Conservation (phyloP, 2,888 invertebrate genomes). For the Seira musarum region DNA sequence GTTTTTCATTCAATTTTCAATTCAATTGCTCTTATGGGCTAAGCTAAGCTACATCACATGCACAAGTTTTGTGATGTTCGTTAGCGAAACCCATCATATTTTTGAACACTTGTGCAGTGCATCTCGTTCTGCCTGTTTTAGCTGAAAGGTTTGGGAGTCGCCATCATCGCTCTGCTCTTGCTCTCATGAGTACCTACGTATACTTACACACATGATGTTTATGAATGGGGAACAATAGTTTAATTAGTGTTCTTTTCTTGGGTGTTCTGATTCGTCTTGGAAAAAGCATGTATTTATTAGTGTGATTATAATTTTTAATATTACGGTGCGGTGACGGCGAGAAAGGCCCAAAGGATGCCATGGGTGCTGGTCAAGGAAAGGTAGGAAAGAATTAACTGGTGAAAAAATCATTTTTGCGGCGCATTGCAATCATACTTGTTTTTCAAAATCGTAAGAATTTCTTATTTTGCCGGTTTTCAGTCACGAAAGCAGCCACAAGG, state of each 20-base stretch:
- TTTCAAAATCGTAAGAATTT: background rate
- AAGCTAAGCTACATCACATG: too few relatives aligned
- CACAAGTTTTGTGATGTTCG: too few relatives aligned
- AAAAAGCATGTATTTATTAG: background rate
- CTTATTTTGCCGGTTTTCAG: constrained; percentile 27
- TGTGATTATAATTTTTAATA: too few relatives aligned
- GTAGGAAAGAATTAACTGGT: constrained; percentile 24
- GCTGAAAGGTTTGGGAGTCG: background rate
- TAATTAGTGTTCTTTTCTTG: background rate
- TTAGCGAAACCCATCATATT: background rate
- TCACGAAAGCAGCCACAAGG: constrained; percentile 50
- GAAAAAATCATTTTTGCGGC: background rate
- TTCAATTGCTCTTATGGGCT: too few relatives aligned
- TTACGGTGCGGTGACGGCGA: constrained; percentile 21
- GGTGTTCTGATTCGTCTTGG: background rate
- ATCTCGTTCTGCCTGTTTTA: background rate
- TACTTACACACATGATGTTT: too few relatives aligned
- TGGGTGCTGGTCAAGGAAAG: constrained; percentile 62
- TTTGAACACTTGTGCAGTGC: background rate
- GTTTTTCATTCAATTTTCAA: too few relatives aligned
- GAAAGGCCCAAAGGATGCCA: constrained; percentile 27
- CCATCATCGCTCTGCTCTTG: background rate
- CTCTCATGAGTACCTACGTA: background rate
- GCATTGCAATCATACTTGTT: background rate
- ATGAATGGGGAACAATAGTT: too few relatives aligned